Percentiles rank a stretch among this genome's conserved stretches.
phyloP scores from a whole-genome alignment of 2,797 vertebrate species.

The Pitangus sulphuratus region DNA sequence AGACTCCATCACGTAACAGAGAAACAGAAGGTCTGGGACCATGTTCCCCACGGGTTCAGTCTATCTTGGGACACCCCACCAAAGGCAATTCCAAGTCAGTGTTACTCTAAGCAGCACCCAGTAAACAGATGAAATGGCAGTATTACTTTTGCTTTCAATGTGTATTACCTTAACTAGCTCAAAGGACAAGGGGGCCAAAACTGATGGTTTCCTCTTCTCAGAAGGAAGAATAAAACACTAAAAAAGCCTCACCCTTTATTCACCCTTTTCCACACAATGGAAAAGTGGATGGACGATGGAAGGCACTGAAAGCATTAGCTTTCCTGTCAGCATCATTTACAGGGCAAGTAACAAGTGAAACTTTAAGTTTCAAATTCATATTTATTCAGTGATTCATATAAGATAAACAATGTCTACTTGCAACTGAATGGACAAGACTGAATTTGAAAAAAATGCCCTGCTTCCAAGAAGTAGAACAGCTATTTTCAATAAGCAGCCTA shows the following conservation, averaged over 20 bases:
- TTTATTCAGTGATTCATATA: background rate
- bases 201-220: background rate
- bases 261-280: background rate
- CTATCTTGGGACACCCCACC: background rate
- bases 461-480: background rate
- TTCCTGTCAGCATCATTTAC: background rate
- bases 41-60: background rate
- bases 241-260: background rate
- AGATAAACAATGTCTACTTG: background rate
- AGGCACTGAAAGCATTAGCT: background rate
- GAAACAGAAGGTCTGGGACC: background rate
- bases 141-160: background rate
- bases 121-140: background rate
- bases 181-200: background rate
- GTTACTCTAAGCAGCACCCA: background rate
- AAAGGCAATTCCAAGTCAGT: background rate
- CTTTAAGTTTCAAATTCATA: background rate
- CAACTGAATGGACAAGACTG: background rate
- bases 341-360: background rate
- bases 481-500: background rate
- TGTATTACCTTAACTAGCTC: background rate
- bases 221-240: background rate
- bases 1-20: fast-evolving
- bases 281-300: fast-evolving
- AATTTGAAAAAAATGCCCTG: background rate